Base-by-base conservation (phyloP, 2,113 vertebrate genomes). In the Sinocyclocheilus maitianheensis region DNA sequence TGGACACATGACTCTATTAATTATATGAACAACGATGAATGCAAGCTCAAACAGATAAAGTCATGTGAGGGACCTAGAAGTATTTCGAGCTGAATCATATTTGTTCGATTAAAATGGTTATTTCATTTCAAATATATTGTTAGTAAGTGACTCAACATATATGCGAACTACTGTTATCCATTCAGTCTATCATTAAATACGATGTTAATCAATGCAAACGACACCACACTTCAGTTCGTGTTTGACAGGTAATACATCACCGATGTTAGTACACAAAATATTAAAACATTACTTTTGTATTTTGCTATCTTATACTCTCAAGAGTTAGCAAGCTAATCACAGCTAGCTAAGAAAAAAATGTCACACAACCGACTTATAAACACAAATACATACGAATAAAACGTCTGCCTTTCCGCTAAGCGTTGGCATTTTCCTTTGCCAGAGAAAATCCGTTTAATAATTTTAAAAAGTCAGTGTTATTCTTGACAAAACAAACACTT, bases 321-420 rank as follows among this genome's bases (percentile, higher is more conserved):
- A 37, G 18, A 53, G 1, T 10, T 58, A 75, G 34, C 87, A 63
- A 81, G 16, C 8, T 85, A 14, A 83, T 5, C 12, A 79, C 65
- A 43, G 34, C 69, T 74, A 74, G 30, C 81, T 26, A 14, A 7
- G 8, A 11, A 55, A 5, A 48, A 24, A 84, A 24, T 14, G 48
- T 24, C 51, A 60, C 22, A 18, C 74, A 84, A 40, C 24, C 1
- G 12, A 11, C 3, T 63, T 2, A 18, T 51, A 71, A 22, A 43
- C 26, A 71, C 3, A 26, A 55, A 26, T 67, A 89, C 94, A 92
- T 93, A 96, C 95, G 92, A 96, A 96, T 3, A 93, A 83, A 81
- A 96, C 94, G 81, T 93, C 92, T 0, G 88, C 0, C 89, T 94
- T 94, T 83, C 89, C 92, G 30, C 89, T 92, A 51, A 86, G 60